Conservation (phyloP, 2,888 invertebrate genomes). For the Dascillus cervinus region DNA sequence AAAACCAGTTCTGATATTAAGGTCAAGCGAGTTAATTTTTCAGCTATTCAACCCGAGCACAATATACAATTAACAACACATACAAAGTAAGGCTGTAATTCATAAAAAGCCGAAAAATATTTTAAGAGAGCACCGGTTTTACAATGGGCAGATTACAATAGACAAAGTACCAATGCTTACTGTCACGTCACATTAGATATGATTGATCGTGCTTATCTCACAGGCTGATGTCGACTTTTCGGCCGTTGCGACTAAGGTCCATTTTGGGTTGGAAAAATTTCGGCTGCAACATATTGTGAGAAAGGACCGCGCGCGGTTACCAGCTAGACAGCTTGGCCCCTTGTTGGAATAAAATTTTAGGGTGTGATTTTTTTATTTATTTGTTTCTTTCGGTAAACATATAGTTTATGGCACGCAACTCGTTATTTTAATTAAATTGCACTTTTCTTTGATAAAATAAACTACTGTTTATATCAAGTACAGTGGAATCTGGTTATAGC, state of each 20-base stretch:
- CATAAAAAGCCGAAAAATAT: slow-evolving; percentile 34
- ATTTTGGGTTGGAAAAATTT: slow-evolving; percentile 20
- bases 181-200: slow-evolving; percentile 44
- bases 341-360: slow-evolving; percentile 33
- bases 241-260: slow-evolving; percentile 22
- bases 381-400: too few relatives aligned
- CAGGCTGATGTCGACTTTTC: slow-evolving; percentile 27
- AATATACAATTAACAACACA: neutral
- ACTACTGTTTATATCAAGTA: too few relatives aligned
- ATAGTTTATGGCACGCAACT: too few relatives aligned
- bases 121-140: slow-evolving; percentile 35
- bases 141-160: slow-evolving; percentile 45
- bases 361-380: slow-evolving; percentile 39
- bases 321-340: slow-evolving; percentile 38
- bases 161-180: slow-evolving; percentile 42
- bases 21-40: neutral
- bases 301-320: slow-evolving; percentile 30
- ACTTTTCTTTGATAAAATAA: too few relatives aligned
- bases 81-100: slow-evolving; percentile 23
- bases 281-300: slow-evolving; percentile 29
- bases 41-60: neutral
- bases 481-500: too few relatives aligned
- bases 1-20: too few relatives aligned
- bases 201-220: slow-evolving; percentile 36
- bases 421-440: too few relatives aligned